A percentile compares a stretch with the other conserved stretches of the same genome.
phyloP scores from a whole-genome alignment of 2,113 vertebrate genomes.

The Thymallus thymallus region DNA sequence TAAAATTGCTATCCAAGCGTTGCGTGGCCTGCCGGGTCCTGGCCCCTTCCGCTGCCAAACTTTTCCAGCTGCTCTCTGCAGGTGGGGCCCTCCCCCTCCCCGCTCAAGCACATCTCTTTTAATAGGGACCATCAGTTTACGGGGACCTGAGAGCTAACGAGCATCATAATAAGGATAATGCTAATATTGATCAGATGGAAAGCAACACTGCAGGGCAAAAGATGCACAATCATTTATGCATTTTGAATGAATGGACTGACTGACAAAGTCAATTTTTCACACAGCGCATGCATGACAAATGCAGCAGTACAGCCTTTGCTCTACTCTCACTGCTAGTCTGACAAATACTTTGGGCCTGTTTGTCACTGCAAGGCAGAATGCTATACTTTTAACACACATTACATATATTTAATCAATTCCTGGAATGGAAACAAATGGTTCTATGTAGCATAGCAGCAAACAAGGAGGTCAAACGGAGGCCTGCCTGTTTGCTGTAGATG shows the following conservation, averaged over 20 bases:
- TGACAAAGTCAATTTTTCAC: constrained; percentile 64
- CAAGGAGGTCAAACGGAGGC: constrained; percentile 11
- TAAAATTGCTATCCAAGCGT: constrained; percentile 44
- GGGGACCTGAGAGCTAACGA: constrained; percentile 48
- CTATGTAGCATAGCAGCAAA: constrained; percentile 4
- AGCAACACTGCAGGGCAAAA: constrained; percentile 55
- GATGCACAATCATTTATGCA: constrained; percentile 71
- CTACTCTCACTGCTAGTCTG: too few species aligned
- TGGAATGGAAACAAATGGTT: constrained; percentile 1
- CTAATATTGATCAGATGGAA: constrained; percentile 71
- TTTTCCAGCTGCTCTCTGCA: constrained; percentile 62
- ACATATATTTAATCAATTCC: background rate
- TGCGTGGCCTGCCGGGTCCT: constrained; percentile 46
- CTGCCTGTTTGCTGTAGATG: constrained; percentile 6
- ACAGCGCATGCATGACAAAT: constrained; percentile 27
- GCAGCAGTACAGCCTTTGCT: background rate
- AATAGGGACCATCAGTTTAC: constrained; percentile 62
- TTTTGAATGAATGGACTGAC: constrained; percentile 68
- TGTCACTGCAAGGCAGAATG: background rate
- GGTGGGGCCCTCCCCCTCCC: constrained; percentile 25
- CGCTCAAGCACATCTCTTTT: constrained; percentile 59
- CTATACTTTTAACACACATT: background rate
- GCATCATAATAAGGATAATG: constrained; percentile 70
- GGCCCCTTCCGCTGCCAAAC: constrained; percentile 50
- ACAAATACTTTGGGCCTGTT: background rate